Evolutionary conservation across 1,140 invertebrate genomes (phyloP), one percentile per base, ranked within the genome.

Genomic region (Potamilus streckersoni): DNA sequence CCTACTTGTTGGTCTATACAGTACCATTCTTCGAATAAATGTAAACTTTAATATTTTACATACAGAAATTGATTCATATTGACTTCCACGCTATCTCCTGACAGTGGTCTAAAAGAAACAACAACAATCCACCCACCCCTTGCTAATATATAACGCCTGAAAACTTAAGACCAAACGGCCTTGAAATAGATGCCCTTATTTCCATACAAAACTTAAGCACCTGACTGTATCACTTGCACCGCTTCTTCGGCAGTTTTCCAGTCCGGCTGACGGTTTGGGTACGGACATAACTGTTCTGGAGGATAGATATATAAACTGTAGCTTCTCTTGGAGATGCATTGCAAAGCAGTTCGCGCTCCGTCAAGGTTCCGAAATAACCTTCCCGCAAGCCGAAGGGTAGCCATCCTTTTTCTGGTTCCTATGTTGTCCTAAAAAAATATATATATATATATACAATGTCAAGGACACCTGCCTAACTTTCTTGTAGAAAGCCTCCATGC

Each of bases 181-280:
- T 56, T n/a, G 12, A 56, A 17, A 17, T 15, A 69, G 57, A 13
- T 12, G 17, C n/a, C 57, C 55, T 57, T 8, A n/a, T 13, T 19
- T 11, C n/a, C 56, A 11, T 17, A n/a, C 19, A 69, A 19, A n/a
- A 17, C 38, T 0, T 49, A 27, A 27, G 6, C 71, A 90, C 89
- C 89, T 31, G 88, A 88, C 77, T 90, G 84, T 16, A 91, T 84
- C 38, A 86, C 83, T 56, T 82, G 81, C 2, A 91, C 87, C 11
- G 90, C 90, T 67, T 91, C 88, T 31, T 90, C 89, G 0, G 89
- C 89, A 0, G 85, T 85, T 77, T 83, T 87, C 87, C 87, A 89
- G 72, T 84, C 81, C 2, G 90, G 88, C 65, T 85, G 78, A n/a
- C 74, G 69, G 31, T 76, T 69, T 59, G n/a, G 60, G 55, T 71